These are phyloP conservation scores for Darevskia mixta DNA, from an alignment of 2,797 vertebrate species.

Conservation along the genomic window DNA sequence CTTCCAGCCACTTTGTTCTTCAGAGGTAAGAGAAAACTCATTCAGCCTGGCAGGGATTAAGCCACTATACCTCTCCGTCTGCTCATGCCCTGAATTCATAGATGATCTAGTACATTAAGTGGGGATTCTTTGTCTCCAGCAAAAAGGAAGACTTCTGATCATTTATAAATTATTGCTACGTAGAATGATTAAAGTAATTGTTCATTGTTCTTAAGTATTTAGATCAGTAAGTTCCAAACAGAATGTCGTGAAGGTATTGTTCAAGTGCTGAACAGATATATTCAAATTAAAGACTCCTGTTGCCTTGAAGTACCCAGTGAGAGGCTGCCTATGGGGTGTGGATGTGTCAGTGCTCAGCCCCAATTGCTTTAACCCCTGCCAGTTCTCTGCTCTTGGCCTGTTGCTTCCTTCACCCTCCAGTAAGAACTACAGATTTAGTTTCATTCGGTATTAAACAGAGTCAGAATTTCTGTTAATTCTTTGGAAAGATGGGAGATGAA, in stretches of 20 bases:
- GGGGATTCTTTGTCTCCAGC: background rate
- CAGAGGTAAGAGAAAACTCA: constrained; percentile 53
- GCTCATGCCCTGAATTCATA: constrained; percentile 42
- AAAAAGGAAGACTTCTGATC: background rate
- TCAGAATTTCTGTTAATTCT: too few relatives aligned
- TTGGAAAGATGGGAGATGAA: background rate
- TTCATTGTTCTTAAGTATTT: constrained; percentile 20
- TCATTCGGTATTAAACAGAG: too few relatives aligned
- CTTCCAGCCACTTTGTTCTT: constrained; percentile 60
- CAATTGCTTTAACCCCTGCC: background rate
- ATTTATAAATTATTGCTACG: background rate
- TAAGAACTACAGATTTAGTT: too few relatives aligned
- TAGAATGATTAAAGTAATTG: constrained; percentile 3
- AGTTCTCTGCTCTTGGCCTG: too few relatives aligned
- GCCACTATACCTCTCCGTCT: constrained; percentile 27
- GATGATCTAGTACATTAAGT: constrained; percentile 19
- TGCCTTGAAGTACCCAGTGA: too few relatives aligned
- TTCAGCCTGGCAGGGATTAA: constrained; percentile 46
- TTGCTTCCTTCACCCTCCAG: too few relatives aligned
- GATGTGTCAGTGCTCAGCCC: background rate
- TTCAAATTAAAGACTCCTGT: background rate
- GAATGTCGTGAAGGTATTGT: background rate
- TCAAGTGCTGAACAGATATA: background rate
- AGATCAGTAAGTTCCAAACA: background rate
- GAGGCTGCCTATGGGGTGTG: background rate